Evolutionary conservation across 2,888 invertebrate genomes (phyloP), one percentile per base, ranked within the genome.

Genomic region (Clusia tigrina): DNA sequence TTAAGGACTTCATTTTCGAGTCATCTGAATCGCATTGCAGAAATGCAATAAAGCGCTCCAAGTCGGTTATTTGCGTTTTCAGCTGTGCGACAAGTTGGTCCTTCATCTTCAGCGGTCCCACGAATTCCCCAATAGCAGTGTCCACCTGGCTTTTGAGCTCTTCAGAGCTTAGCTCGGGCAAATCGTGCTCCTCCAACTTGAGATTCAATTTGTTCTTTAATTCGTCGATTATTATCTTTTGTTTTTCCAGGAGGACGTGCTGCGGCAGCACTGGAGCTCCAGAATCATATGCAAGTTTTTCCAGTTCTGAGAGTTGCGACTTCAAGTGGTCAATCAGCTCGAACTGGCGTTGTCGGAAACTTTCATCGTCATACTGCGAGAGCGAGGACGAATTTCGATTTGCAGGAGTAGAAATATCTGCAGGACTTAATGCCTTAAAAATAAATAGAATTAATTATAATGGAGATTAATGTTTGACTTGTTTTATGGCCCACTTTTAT

Each of bases 31-130:
- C 91, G 70, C 91, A 91, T 87, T 99, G 98, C 76, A 99, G 87
- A 78, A 97, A 92, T 73, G 93, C 91, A 71, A 99, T 97, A 80
- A 98, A 99, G 69, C 97, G 89, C 83, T 99, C 98, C 84, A 99
- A 88, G 84, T 99, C 99, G 51, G 92, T 90, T 60, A 99, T 95
- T 85, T 99, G 98, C 1, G 96, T 95, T 84, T 98, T 97, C 20
- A 99, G 86, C 83, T 99, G 98, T 53, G 89, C 88, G 20, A 99
- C 96, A 18, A 99, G 87, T 83, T 98, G 96, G 78, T 98, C 98
- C 83, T 98, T 98, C 85, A 98, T 95, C 81, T 95, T 92, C 67
- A 96, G 88, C 17, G 95, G 95, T 74, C 95, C 96, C 20, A 98
- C 92, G 78, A 98, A 91, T 84, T 95, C 93, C 66, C 91, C 91